Conservation (phyloP, 2,888 invertebrate species). For the Nephrotoma appendiculata region DNA sequence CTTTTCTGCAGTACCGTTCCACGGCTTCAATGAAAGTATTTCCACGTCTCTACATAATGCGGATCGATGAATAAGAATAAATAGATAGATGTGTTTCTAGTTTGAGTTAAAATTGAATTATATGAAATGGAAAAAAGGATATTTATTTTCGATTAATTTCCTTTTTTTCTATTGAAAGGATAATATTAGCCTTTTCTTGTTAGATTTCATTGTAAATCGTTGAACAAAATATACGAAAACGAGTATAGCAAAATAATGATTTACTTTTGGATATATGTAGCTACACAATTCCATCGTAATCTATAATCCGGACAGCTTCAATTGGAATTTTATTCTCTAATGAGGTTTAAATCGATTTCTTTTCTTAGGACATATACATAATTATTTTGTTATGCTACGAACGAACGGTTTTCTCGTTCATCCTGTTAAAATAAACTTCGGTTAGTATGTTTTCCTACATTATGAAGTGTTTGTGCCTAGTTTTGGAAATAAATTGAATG, state of each 20-base stretch:
- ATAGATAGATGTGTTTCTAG: background rate
- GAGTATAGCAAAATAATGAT: background rate
- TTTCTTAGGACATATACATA: background rate
- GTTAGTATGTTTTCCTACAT: too few species aligned
- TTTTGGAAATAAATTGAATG: background rate
- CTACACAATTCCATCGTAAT: background rate
- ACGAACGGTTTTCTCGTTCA: too few species aligned
- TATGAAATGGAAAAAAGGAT: background rate
- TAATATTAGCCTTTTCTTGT: background rate
- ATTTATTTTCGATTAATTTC: background rate
- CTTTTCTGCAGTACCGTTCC: background rate
- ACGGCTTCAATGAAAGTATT: background rate
- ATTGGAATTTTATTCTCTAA: background rate
- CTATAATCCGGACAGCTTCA: background rate
- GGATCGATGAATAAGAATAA: background rate
- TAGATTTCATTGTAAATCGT: background rate
- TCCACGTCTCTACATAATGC: background rate
- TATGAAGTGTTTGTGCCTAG: background rate
- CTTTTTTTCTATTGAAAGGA: background rate
- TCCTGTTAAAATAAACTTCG: too few species aligned
- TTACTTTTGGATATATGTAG: background rate
- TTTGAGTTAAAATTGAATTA: background rate
- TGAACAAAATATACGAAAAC: background rate
- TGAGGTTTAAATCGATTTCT: background rate
- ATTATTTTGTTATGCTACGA: too few species aligned